Conservation (phyloP, 2,113 vertebrate genomes). For the Laterallus jamaicensis region DNA sequence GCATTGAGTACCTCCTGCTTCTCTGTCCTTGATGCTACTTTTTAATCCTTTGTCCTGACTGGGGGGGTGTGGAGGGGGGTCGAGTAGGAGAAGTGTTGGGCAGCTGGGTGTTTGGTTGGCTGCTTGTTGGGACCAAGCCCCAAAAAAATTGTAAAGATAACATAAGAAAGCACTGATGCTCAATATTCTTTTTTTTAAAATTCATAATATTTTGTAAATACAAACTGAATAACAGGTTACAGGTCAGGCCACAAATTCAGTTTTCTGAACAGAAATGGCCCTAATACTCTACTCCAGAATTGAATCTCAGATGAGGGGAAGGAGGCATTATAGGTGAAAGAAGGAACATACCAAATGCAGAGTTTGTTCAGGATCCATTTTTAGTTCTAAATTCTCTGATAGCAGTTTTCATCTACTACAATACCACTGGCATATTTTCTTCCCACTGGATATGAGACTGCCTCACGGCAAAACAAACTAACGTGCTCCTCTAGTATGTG, state of each 20-base stretch:
- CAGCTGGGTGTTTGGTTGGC: background rate
- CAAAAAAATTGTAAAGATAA: background rate
- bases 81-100: background rate
- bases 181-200: conserved; percentile 24
- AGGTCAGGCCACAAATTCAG: background rate
- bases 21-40: background rate
- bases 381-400: background rate
- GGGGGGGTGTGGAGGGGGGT: no score
- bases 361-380: background rate
- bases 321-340: background rate
- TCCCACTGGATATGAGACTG: background rate
- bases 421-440: background rate
- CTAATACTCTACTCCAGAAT: background rate
- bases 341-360: background rate
- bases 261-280: background rate
- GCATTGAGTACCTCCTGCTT: background rate
- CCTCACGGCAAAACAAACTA: background rate
- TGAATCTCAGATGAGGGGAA: background rate
- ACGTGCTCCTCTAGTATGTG: background rate
- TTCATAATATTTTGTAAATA: conserved; percentile 50
- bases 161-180: conserved; percentile 4
- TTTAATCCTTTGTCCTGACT: background rate
- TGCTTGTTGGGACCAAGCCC: background rate
- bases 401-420: background rate
- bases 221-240: conserved; percentile 42